Percentiles rank a stretch among this genome's conserved stretches.
phyloP scores from a whole-genome alignment of 1,140 invertebrate genomes.

The Cephus cinctus region DNA sequence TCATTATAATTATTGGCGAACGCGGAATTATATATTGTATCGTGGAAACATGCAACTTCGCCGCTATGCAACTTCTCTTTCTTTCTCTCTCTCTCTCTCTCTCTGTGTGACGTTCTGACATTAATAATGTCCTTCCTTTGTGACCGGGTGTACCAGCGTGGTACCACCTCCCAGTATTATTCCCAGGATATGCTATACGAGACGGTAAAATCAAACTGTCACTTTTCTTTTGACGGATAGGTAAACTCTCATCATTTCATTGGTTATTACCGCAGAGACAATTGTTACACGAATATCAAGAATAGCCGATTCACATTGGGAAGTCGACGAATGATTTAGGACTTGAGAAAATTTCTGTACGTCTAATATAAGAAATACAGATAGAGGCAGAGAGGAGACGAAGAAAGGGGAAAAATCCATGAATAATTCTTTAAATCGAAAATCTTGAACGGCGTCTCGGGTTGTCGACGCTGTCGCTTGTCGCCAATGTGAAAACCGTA shows the following conservation, averaged over 20 bases:
- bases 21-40: conserved; percentile 53
- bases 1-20: conserved; percentile 55
- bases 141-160: conserved; percentile 28
- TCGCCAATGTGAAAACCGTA: no score
- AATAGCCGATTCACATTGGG: no score
- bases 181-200: neutral
- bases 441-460: neutral
- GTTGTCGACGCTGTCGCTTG: neutral
- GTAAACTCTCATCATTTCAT: no score
- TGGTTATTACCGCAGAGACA: no score
- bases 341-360: no score
- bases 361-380: no score
- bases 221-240: no score
- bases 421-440: neutral
- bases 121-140: conserved; percentile 46
- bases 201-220: no score
- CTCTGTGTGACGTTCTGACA: conserved; percentile 41
- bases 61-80: conserved; percentile 28
- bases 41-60: conserved; percentile 39
- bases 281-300: no score
- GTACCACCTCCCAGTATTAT: neutral
- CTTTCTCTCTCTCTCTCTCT: no score
- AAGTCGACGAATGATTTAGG: no score
- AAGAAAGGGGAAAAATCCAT: conserved; percentile 25
- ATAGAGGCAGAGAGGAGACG: conserved; percentile 14